Conservation (phyloP, 2,113 vertebrate species). For the Parus major region DNA sequence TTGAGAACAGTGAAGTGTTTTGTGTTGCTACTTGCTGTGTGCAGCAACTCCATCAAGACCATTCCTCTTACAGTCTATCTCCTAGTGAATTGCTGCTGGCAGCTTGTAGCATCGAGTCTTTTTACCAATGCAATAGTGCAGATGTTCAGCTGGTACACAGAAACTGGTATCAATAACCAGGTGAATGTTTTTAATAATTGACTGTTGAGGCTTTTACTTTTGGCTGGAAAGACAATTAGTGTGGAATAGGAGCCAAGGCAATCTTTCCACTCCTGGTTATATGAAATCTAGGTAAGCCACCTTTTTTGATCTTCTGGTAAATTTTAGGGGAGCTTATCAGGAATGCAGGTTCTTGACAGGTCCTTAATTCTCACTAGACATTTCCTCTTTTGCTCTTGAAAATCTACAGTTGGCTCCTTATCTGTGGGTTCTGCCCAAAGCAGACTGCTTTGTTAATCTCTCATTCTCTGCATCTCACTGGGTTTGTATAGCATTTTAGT, state of each 20-base stretch:
- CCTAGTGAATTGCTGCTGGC: background rate
- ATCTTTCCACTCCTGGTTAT: background rate
- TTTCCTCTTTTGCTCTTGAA: background rate
- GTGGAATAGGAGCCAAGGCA: background rate
- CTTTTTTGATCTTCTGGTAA: background rate
- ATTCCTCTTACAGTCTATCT: background rate
- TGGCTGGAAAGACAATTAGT: background rate
- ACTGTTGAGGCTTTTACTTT: background rate
- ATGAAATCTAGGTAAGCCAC: background rate
- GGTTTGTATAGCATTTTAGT: background rate
- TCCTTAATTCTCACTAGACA: background rate
- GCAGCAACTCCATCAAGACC: background rate
- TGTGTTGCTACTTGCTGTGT: background rate
- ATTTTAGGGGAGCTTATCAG: background rate
- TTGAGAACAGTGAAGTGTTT: background rate
- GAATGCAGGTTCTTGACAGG: background rate
- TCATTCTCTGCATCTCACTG: background rate
- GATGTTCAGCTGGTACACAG: background rate
- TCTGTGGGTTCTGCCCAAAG: background rate
- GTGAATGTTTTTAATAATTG: background rate
- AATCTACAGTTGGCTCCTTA: background rate
- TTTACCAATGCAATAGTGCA: background rate
- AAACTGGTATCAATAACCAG: background rate
- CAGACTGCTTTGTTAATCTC: background rate
- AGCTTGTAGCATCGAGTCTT: background rate